Base-by-base conservation (phyloP, 1,140 invertebrate species). In the Drosophila virilis region DNA sequence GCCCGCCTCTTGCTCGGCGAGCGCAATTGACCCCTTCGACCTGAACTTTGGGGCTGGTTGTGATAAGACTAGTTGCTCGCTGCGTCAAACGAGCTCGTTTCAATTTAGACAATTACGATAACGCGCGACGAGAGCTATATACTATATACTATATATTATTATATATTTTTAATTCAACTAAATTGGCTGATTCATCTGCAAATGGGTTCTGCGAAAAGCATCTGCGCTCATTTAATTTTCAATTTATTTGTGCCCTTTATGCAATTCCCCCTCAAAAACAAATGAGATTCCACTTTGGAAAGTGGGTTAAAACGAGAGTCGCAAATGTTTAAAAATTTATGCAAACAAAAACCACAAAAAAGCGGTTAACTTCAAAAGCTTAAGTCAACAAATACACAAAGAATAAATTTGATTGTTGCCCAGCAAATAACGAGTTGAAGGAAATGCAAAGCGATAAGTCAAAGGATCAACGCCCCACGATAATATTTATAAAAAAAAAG, bases 51-150 rank as follows among this genome's bases (percentile, higher is more conserved):
- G 48, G 15, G 38, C 65, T 66, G 57, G 42, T 32, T 28, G 33
- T 81, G 82, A 86, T 86, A 86, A 79, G 64, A 55, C 38, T 50
- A 51, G 54, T 54, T 40, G 40, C 35, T 35, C 52, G 64, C 28
- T 64, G 54, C 42, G 52, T 32, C 33, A 62, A 17, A 15, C 15
- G 48, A 76, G 62, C 62, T 66, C 76, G 60, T 68, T 67, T 61
- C 75, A 86, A 86, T 86, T 86, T 88, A 86, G 71, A 82, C 83
- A 85, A 85, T 85, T 85, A 64, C 83, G 80, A 80, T 85, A 78
- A 59, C 45, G 40, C 32, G 42, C 64, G 28, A 64, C 40, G 54
- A 59, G 59, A 59, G 32, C 40, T 62, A 28, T 15, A 58, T 59
- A 67, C 40, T 62, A 28, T 15, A 58, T 59, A 67, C 40, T 54